Evolutionary conservation across 2,797 vertebrate genomes (phyloP).

Genomic region (Phaenicophaeus curvirostris): DNA sequence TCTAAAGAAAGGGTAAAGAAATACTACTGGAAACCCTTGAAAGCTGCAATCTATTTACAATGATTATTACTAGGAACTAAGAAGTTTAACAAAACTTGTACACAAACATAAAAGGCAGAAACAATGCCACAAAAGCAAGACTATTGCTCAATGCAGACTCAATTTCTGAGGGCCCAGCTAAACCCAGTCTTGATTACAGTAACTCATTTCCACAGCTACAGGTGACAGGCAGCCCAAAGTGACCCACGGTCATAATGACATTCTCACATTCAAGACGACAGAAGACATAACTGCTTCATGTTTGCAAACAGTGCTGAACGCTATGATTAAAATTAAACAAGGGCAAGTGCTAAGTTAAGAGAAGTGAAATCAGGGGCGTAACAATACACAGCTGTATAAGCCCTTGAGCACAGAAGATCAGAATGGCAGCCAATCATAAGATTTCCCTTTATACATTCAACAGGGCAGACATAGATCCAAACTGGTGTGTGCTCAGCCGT

Average conservation of each 20-base stretch:
- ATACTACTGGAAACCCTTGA: not conserved
- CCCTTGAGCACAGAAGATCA: not conserved
- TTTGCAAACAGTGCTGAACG: conserved; percentile 65
- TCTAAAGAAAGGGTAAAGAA: not conserved
- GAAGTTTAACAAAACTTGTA: not conserved
- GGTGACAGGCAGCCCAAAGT: conserved; percentile 49
- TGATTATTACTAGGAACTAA: not conserved
- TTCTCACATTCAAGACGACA: conserved; percentile 32
- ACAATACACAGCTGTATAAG: not conserved
- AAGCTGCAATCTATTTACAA: not conserved
- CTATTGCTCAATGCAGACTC: not conserved
- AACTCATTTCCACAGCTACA: conserved; percentile 63
- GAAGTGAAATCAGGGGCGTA: not conserved
- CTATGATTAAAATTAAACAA: conserved; percentile 54
- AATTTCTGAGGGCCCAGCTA: not conserved
- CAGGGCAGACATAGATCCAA: not conserved
- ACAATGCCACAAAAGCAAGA: not conserved
- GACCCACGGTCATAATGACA: conserved; percentile 66
- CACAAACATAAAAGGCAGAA: not conserved
- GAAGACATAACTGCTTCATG: conserved; percentile 42
- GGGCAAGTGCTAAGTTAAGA: conserved; percentile 4
- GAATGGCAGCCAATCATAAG: not conserved
- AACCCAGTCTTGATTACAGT: not conserved
- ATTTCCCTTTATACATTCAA: not conserved
- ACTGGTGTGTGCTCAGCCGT: not conserved